Conservation (phyloP, 2,113 vertebrate genomes). For the Dromas ardeola region DNA sequence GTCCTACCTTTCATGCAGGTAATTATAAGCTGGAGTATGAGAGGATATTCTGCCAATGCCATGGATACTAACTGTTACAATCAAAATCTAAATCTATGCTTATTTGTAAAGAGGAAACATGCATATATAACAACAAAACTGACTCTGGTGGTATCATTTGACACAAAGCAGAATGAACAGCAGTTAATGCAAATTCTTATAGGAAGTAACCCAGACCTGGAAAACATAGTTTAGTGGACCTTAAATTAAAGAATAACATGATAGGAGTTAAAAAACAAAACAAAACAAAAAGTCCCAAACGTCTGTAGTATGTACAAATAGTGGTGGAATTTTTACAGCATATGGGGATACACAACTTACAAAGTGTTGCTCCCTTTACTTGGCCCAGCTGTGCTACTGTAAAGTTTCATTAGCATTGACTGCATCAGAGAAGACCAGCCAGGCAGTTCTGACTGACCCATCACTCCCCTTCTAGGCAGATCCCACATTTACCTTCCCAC, state of each 20-base stretch:
- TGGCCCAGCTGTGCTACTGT: neutral
- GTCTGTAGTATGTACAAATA: neutral
- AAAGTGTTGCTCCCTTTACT: neutral
- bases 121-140: neutral
- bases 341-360: neutral
- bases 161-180: neutral
- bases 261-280: fast-evolving
- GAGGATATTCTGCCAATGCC: neutral
- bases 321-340: neutral
- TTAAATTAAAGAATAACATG: neutral
- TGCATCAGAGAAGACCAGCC: neutral
- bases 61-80: neutral
- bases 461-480: neutral
- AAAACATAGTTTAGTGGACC: neutral
- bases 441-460: neutral
- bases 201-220: neutral
- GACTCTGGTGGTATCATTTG: neutral
- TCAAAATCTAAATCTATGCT: neutral
- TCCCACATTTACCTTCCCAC: neutral
- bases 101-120: neutral
- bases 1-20: neutral
- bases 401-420: neutral
- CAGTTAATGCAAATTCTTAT: neutral
- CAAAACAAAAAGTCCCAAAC: fast-evolving
- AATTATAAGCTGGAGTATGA: neutral